phyloP scores from a whole-genome alignment of 2,888 invertebrate genomes.

The Eupithecia subumbrata region DNA sequence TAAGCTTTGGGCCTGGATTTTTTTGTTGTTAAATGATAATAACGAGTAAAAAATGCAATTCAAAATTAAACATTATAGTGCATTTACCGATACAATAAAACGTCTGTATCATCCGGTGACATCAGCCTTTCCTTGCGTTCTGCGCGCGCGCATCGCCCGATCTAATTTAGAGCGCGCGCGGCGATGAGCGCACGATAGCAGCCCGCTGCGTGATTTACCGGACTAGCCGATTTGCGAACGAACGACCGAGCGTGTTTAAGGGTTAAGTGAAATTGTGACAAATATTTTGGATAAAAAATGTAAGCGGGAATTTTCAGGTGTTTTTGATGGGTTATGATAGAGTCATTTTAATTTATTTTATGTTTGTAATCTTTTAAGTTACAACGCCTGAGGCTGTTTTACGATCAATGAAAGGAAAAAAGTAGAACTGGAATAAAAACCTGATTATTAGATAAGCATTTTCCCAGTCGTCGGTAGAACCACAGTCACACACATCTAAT shows the following conservation, averaged over 20 bases:
- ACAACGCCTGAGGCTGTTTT: neutral
- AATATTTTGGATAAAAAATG: constrained; percentile 2
- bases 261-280: constrained; percentile 12
- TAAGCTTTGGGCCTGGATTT: neutral
- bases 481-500: neutral
- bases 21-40: neutral
- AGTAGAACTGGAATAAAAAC: neutral
- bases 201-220: constrained; percentile 64
- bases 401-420: neutral
- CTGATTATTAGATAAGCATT: neutral
- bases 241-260: constrained; percentile 13
- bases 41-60: neutral
- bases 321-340: neutral
- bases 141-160: constrained; percentile 42
- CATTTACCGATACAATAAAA: constrained; percentile 30
- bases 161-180: constrained; percentile 64
- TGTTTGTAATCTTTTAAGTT: neutral
- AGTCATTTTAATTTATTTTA: neutral
- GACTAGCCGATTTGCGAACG: constrained; percentile 37
- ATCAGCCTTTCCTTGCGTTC: constrained; percentile 25
- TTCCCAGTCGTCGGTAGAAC: neutral
- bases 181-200: constrained; percentile 58
- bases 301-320: neutral
- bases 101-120: constrained; percentile 29
- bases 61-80: neutral